phyloP scores from a whole-genome alignment of 2,797 vertebrate species.

The Gastrophryne carolinensis region DNA sequence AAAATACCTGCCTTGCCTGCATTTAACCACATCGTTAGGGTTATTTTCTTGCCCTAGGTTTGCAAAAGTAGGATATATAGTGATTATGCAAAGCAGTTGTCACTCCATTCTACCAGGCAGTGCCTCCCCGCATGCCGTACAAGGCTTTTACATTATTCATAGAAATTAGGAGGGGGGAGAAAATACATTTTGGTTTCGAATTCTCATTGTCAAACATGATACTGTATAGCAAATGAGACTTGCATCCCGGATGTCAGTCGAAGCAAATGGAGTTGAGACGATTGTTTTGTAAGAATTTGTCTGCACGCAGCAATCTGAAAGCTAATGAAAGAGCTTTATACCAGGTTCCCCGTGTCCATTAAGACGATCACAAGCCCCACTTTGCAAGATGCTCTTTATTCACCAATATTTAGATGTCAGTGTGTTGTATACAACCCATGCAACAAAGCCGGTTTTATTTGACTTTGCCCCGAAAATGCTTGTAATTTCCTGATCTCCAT shows the following conservation, averaged over 20 bases:
- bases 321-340: slow-evolving; percentile 74
- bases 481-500: slow-evolving; percentile 54
- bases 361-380: slow-evolving; percentile 68
- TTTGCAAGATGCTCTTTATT: slow-evolving; percentile 68
- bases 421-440: slow-evolving; percentile 63
- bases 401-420: slow-evolving; percentile 68
- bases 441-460: slow-evolving; percentile 58
- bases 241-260: slow-evolving; percentile 69
- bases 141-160: slow-evolving; percentile 61
- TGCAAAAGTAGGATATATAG: slow-evolving; percentile 54
- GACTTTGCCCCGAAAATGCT: slow-evolving; percentile 56
- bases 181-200: slow-evolving; percentile 67
- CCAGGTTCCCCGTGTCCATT: slow-evolving; percentile 65
- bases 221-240: slow-evolving; percentile 66
- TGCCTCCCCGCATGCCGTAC: slow-evolving; percentile 54
- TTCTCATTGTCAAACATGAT: slow-evolving; percentile 68
- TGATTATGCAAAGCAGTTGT: slow-evolving; percentile 56
- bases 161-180: slow-evolving; percentile 61
- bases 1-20: slow-evolving; percentile 55
- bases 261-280: slow-evolving; percentile 65
- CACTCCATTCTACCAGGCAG: slow-evolving; percentile 35
- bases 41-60: slow-evolving; percentile 57
- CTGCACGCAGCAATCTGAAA: slow-evolving; percentile 71
- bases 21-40: slow-evolving; percentile 58
- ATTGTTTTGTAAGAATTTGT: slow-evolving; percentile 74